phyloP scores from a whole-genome alignment of 2,888 invertebrate species.

The Microplitis manilae region DNA sequence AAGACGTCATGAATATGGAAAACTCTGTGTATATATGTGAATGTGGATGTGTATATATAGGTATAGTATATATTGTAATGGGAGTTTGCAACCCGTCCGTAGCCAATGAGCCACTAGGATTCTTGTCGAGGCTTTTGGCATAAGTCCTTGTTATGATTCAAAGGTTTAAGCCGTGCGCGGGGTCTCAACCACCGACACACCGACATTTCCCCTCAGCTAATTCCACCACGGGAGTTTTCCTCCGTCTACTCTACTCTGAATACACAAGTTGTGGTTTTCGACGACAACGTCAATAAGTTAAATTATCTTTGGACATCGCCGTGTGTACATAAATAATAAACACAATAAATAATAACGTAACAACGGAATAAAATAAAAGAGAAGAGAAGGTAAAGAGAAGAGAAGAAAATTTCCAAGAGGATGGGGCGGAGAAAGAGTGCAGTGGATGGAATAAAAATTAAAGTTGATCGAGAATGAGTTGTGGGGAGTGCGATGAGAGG shows the following conservation, averaged over 20 bases:
- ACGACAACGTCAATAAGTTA: background rate
- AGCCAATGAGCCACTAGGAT: constrained; percentile 55
- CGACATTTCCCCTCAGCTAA: constrained; percentile 39
- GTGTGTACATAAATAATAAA: too few relatives aligned
- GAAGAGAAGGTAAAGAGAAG: too few relatives aligned
- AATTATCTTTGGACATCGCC: background rate
- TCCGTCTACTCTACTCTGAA: constrained; percentile 20
- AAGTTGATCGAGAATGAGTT: constrained; percentile 1
- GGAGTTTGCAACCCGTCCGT: constrained; percentile 61
- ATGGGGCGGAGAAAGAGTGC: background rate
- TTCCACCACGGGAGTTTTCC: constrained; percentile 40
- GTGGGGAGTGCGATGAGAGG: background rate
- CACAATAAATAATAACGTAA: background rate
- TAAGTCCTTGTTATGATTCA: constrained; percentile 72
- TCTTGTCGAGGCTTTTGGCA: constrained; percentile 61
- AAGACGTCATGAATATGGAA: constrained; percentile 64
- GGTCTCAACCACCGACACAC: constrained; percentile 41
- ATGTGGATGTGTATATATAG: background rate
- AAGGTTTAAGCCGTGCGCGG: constrained; percentile 69
- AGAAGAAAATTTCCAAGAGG: background rate
- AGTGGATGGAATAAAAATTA: background rate
- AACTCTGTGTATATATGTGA: constrained; percentile 40
- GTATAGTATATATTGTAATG: constrained; percentile 57
- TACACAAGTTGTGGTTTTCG: constrained; percentile 7
- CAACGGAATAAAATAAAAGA: background rate